Evolutionary conservation across 2,797 vertebrate genomes (phyloP).

Genomic region (Microctenopoma steveboyesi): DNA sequence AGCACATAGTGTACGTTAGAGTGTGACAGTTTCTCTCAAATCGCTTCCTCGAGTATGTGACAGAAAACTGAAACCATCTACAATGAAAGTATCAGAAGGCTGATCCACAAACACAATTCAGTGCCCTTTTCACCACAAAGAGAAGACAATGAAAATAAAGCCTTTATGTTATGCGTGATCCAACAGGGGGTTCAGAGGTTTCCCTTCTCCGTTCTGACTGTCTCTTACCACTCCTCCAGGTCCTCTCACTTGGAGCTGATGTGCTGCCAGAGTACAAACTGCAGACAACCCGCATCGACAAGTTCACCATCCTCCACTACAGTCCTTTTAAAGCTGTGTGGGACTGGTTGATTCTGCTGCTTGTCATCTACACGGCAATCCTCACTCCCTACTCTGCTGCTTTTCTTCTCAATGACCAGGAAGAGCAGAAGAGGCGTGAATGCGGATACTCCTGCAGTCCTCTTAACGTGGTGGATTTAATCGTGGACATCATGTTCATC

Average conservation of each 20-base stretch:
- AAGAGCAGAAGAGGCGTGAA: constrained; percentile 93
- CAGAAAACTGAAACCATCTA: constrained; percentile 13
- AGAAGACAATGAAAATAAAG: background rate
- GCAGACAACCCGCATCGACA: constrained; percentile 96
- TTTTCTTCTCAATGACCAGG: constrained; percentile 95
- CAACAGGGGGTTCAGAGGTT: background rate
- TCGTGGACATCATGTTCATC: constrained; percentile 99
- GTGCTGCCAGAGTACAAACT: constrained; percentile 99
- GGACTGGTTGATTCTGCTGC: constrained; percentile 97
- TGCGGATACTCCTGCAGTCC: constrained; percentile 98
- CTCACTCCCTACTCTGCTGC: constrained; percentile 98
- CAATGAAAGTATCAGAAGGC: constrained; percentile 17
- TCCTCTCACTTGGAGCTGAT: constrained; percentile 96
- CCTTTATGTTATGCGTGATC: constrained; percentile 16
- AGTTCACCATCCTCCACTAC: constrained; percentile 98
- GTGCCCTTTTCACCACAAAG: background rate
- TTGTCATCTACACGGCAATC: constrained; percentile 98
- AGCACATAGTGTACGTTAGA: constrained; percentile 30
- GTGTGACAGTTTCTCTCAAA: constrained; percentile 45
- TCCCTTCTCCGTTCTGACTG: constrained; percentile 1
- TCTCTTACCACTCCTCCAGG: constrained; percentile 79
- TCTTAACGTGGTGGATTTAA: constrained; percentile 96
- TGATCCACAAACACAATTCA: background rate
- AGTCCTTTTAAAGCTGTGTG: constrained; percentile 99
- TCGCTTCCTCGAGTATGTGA: constrained; percentile 46